Conservation (phyloP, 2,888 invertebrate genomes). For the Pseudococcus longispinus region DNA sequence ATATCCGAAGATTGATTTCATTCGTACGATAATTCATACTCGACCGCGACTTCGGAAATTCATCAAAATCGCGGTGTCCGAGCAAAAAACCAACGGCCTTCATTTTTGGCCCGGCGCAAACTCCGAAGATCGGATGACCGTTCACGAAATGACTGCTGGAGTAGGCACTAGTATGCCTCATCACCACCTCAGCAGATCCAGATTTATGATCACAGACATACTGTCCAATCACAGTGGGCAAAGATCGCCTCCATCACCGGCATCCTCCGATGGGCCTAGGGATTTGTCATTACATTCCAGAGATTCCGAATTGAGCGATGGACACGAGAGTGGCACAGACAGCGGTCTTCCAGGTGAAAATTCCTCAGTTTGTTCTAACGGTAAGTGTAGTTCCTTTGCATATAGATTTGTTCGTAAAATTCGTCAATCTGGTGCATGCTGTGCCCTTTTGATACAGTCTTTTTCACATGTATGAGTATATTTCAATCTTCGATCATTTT, state of each 20-base stretch:
- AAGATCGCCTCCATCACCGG: constrained; percentile 66
- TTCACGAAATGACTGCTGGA: constrained; percentile 63
- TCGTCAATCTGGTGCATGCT: too few relatives aligned
- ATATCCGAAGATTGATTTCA: not conserved
- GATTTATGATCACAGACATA: constrained; percentile 92
- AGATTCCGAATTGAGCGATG: constrained; percentile 67
- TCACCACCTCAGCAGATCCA: constrained; percentile 69
- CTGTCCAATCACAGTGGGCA: constrained; percentile 66
- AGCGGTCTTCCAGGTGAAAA: constrained; percentile 67
- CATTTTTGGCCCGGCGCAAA: constrained; percentile 56
- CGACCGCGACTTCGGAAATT: constrained; percentile 20
- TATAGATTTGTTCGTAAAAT: too few relatives aligned
- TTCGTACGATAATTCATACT: not conserved
- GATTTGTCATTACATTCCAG: constrained; percentile 66
- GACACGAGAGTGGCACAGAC: constrained; percentile 68
- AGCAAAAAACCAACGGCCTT: constrained; percentile 53
- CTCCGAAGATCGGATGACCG: constrained; percentile 60
- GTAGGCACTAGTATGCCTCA: constrained; percentile 67
- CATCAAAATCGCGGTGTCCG: constrained; percentile 58
- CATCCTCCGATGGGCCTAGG: constrained; percentile 67
- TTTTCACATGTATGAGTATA: too few relatives aligned
- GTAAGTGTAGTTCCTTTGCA: too few relatives aligned
- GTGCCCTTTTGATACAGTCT: too few relatives aligned
- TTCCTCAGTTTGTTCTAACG: constrained; percentile 67
- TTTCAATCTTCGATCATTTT: too few relatives aligned